Conservation (phyloP, 2,797 vertebrate genomes). For the Micromesistius poutassou region DNA sequence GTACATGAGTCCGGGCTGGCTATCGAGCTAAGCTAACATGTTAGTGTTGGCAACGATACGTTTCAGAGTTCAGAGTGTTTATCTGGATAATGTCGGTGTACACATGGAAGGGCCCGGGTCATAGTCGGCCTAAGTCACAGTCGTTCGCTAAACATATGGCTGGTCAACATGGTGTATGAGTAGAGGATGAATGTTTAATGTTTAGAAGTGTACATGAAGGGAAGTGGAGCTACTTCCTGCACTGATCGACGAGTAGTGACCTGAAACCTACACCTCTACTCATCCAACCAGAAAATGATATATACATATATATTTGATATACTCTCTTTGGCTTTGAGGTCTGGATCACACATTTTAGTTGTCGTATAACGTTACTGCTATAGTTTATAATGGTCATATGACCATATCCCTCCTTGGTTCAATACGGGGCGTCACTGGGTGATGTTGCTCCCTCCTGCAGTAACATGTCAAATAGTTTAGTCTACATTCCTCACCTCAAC, state of each 20-base stretch:
- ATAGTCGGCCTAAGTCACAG: neutral
- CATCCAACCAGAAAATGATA: neutral
- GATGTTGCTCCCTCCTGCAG: slow-evolving; percentile 31
- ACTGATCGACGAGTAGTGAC: slow-evolving; percentile 42
- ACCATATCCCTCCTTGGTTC: slow-evolving; percentile 1
- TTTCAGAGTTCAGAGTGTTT: slow-evolving; percentile 23
- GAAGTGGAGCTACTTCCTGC: slow-evolving; percentile 63
- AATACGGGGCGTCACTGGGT: neutral
- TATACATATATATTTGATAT: neutral
- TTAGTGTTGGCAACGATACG: neutral
- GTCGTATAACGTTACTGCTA: neutral
- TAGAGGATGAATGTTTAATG: neutral
- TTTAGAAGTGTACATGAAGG: slow-evolving; percentile 34
- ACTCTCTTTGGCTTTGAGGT: neutral
- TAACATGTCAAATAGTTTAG: slow-evolving; percentile 35
- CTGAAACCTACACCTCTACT: neutral
- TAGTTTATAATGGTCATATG: neutral
- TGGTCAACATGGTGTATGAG: neutral
- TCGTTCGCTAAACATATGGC: neutral
- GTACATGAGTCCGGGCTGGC: slow-evolving; percentile 23
- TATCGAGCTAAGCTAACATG: slow-evolving; percentile 21
- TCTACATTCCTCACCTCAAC: slow-evolving; percentile 42
- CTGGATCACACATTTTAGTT: neutral
- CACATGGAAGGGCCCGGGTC: neutral
- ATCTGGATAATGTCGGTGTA: neutral